Evolutionary conservation across 2,797 vertebrate species (phyloP).

Genomic region (Eulemur albifrons): DNA sequence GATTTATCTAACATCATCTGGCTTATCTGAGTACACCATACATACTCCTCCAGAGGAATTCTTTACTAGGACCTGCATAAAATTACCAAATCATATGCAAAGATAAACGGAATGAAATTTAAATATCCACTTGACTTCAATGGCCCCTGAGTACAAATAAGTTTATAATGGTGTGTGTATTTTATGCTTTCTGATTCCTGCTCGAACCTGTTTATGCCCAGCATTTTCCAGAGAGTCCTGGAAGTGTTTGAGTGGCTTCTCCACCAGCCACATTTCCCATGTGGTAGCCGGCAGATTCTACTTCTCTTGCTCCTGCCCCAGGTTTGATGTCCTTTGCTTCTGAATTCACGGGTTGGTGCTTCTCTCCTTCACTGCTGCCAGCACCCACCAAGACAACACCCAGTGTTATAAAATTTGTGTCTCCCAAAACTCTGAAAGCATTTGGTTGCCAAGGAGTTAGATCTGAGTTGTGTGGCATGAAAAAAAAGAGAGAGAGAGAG

Average conservation of each 20-base stretch:
- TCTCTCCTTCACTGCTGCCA: background rate
- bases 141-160: background rate
- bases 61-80: background rate
- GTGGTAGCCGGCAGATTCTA: accelerated
- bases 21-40: background rate
- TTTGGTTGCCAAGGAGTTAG: background rate
- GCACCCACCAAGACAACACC: background rate
- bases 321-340: background rate
- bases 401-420: background rate
- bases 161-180: background rate
- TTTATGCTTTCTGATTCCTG: background rate
- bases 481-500: background rate
- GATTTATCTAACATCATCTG: background rate
- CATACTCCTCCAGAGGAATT: background rate
- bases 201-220: background rate
- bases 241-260: background rate
- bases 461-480: background rate
- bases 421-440: background rate
- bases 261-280: background rate
- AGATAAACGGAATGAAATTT: background rate
- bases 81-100: background rate
- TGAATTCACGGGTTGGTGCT: background rate
- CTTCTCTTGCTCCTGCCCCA: background rate
- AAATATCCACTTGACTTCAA: background rate
- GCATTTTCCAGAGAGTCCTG: background rate